phyloP scores from a whole-genome alignment of 2,113 vertebrate species.

The Caloenas nicobarica region DNA sequence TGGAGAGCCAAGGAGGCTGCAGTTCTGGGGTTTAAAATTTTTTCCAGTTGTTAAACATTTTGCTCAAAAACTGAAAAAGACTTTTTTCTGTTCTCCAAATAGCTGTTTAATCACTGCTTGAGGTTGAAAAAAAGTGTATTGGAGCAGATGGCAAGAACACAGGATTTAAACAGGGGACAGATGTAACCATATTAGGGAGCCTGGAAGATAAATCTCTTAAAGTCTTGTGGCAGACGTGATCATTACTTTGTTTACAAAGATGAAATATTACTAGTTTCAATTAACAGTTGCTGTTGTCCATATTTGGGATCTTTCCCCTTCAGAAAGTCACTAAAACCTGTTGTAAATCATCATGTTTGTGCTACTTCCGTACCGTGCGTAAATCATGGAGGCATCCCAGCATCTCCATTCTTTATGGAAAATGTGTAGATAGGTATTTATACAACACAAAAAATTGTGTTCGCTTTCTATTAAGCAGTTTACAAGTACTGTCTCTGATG shows the following conservation, averaged over 20 bases:
- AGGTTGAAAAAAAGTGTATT: constrained; percentile 36
- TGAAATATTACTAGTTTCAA: constrained; percentile 22
- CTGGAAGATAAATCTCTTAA: constrained; percentile 67
- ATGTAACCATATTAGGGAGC: constrained; percentile 65
- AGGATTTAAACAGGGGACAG: constrained; percentile 77
- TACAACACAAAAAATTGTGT: not conserved
- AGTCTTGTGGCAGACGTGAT: constrained; percentile 52
- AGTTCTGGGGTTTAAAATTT: not conserved
- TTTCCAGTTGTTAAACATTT: not conserved
- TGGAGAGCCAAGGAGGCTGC: not conserved
- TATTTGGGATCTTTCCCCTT: constrained; percentile 56
- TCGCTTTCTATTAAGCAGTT: not conserved
- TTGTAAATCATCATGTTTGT: constrained; percentile 50
- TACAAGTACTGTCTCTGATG: not conserved
- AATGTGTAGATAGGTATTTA: not conserved
- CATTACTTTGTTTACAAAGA: constrained; percentile 55
- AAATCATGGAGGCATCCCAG: constrained; percentile 29
- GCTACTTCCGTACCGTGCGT: not conserved
- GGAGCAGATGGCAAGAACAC: constrained; percentile 78
- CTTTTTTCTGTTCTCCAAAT: not conserved
- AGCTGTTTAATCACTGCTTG: constrained; percentile 52
- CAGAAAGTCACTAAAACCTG: constrained; percentile 41
- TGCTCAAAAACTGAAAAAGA: not conserved
- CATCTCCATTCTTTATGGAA: not conserved
- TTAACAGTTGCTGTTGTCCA: constrained; percentile 40